Conservation (phyloP, 2,888 invertebrate species). For the Cantharis flavilabris region DNA sequence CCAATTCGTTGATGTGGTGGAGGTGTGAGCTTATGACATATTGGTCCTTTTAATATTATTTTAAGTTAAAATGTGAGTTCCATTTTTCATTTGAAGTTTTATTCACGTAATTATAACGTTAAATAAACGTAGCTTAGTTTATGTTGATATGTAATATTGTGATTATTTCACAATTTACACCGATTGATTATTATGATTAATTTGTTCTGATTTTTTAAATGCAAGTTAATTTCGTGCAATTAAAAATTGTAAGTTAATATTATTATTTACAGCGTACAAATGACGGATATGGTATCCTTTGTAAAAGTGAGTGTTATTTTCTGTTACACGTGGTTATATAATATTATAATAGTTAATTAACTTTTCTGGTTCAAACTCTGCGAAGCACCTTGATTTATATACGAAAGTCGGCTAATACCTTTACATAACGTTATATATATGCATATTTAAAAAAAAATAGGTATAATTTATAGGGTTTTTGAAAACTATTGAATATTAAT, state of each 20-base stretch:
- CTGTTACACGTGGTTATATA: neutral
- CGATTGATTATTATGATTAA: no score
- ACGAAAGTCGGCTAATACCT: neutral
- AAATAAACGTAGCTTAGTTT: no score
- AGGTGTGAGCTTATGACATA: no score
- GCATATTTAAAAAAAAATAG: neutral
- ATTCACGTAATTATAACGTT: no score
- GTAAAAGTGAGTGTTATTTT: neutral
- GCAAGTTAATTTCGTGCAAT: neutral
- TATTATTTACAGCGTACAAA: neutral
- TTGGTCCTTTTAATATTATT: no score
- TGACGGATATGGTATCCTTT: neutral
- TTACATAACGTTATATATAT: neutral
- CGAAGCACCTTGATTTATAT: neutral
- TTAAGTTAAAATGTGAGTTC: no score
- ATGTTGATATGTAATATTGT: no score
- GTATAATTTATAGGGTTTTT: neutral
- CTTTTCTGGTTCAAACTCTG: neutral
- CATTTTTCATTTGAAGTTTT: no score
- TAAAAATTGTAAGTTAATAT: neutral
- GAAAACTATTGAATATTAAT: neutral
- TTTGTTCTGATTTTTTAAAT: no score
- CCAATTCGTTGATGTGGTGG: no score
- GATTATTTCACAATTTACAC: no score
- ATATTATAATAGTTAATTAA: neutral